Percentiles rank a stretch among this genome's conserved stretches.
Conservation (phyloP, 1,140 invertebrate genomes). For the Apis mellifera region Amel_HAv3.1 CM009931.2:25625501-25626000, state of each 20-base stretch:
- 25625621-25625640: constrained; percentile 65
- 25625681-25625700: background rate
- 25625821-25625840: constrained; percentile 5
- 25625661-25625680: constrained; percentile 23
- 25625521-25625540: too few relatives aligned
- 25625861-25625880: too few relatives aligned
- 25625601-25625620: constrained; percentile 48
- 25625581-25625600: too few relatives aligned
- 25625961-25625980: background rate
- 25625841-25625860: background rate
- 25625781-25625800: constrained; percentile 55
- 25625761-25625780: constrained; percentile 54
- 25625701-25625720: constrained; percentile 15
- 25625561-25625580: too few relatives aligned
- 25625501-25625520: too few relatives aligned
- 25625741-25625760: background rate
- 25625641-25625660: constrained; percentile 53
- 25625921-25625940: too few relatives aligned
- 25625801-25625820: constrained; percentile 43
- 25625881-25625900: too few relatives aligned
- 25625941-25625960: too few relatives aligned
- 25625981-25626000: constrained; percentile 43
- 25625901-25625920: background rate
- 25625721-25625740: background rate
- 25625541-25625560: too few relatives aligned